These are phyloP conservation scores for Lucinisca nassula DNA, from an alignment of 2,888 invertebrate species.

Conservation along the genomic window DNA sequence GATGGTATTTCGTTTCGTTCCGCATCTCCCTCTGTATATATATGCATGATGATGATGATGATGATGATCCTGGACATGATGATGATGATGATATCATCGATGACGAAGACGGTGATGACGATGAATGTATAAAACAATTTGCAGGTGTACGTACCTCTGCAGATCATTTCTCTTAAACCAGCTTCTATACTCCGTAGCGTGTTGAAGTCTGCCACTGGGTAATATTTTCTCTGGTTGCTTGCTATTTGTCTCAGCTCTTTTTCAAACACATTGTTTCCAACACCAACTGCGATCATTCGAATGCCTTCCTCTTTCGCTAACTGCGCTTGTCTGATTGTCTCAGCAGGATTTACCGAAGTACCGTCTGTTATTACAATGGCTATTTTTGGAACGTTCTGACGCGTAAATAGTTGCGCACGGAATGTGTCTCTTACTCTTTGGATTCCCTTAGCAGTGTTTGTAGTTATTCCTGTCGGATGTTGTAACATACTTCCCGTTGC, in stretches of 20 bases:
- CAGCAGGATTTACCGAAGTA: conserved; percentile 76
- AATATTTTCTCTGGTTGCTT: conserved; percentile 71
- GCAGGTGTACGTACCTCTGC: too few relatives aligned
- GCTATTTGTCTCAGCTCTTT: conserved; percentile 79
- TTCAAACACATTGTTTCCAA: conserved; percentile 77
- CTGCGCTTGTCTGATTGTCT: conserved; percentile 76
- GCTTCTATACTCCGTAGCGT: conserved; percentile 75
- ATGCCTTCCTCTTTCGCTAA: conserved; percentile 74
- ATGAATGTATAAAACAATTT: background rate
- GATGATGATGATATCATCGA: background rate
- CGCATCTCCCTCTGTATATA: too few relatives aligned
- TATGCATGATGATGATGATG: too few relatives aligned
- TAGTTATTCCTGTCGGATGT: conserved; percentile 72
- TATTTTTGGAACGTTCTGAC: conserved; percentile 74
- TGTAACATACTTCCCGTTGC: conserved; percentile 59
- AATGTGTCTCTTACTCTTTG: conserved; percentile 67
- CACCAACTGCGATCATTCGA: conserved; percentile 79
- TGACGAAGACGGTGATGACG: background rate
- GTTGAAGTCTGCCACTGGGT: conserved; percentile 75
- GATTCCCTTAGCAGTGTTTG: conserved; percentile 73
- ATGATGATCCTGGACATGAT: too few relatives aligned
- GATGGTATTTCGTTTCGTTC: too few relatives aligned
- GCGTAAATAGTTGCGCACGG: conserved; percentile 57
- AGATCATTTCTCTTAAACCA: conserved; percentile 77
- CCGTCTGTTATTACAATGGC: conserved; percentile 82